phyloP scores from a whole-genome alignment of 35 echinoderm and acorn worm genomes.

The Apostichopus parvimensis region DNA sequence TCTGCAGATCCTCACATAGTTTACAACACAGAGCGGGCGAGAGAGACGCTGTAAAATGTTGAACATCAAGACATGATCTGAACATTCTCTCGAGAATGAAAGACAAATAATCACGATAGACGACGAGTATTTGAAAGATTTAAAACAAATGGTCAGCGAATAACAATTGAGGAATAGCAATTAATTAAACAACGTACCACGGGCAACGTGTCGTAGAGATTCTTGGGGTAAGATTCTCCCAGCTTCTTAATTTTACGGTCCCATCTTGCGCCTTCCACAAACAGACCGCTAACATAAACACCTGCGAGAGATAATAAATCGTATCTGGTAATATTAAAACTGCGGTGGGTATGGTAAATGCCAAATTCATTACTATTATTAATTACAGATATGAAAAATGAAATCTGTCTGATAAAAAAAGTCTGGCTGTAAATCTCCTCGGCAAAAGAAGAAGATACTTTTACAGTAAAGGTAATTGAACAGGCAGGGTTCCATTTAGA shows the following conservation, averaged over 20 bases:
- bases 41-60: no score
- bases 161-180: neutral
- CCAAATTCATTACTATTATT: no score
- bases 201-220: constrained; percentile 89
- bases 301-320: constrained; percentile 55
- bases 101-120: no score
- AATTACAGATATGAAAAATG: neutral
- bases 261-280: constrained; percentile 92
- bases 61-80: no score
- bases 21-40: no score
- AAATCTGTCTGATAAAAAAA: neutral
- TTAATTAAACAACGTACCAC: constrained; percentile 68
- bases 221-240: constrained; percentile 88
- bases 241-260: constrained; percentile 85
- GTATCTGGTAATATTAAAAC: neutral
- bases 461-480: neutral
- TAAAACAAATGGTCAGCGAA: no score
- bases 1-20: no score
- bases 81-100: no score
- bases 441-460: neutral
- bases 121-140: no score
- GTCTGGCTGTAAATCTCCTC: neutral
- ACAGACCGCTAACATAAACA: constrained; percentile 89
- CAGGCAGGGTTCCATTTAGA: neutral
- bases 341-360: neutral